These are phyloP conservation scores for Neomorphus geoffroyi DNA, from an alignment of 2,797 vertebrate species.

Conservation along the genomic window DNA sequence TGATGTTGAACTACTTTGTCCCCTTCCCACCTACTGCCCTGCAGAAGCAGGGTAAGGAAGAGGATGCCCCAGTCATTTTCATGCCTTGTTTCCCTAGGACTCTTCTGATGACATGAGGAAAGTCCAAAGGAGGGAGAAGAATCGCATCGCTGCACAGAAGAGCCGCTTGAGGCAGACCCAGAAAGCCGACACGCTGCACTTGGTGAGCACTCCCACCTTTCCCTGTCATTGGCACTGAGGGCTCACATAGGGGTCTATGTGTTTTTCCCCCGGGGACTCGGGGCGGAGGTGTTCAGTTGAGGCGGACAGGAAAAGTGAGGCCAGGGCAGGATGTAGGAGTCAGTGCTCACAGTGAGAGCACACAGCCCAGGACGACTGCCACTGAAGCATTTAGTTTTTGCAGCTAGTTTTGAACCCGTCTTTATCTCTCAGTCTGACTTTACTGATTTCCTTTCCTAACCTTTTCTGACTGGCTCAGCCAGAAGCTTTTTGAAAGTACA, in stretches of 20 bases:
- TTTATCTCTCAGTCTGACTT: background rate
- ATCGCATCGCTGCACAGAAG: conserved; percentile 96
- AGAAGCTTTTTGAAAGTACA: background rate
- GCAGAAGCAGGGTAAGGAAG: background rate
- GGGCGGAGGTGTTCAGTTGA: background rate
- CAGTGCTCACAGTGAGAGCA: accelerated
- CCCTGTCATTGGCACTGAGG: accelerated
- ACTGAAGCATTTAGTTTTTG: background rate
- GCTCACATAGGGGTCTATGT: accelerated
- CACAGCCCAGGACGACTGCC: background rate
- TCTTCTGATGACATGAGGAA: conserved; percentile 92
- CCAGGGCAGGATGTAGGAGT: background rate
- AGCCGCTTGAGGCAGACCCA: conserved; percentile 96
- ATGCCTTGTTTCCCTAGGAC: conserved; percentile 77
- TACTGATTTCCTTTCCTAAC: background rate
- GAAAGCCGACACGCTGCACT: conserved; percentile 94
- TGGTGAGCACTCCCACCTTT: conserved; percentile 82
- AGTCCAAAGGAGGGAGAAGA: conserved; percentile 95
- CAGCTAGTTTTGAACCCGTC: background rate
- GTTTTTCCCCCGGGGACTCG: background rate
- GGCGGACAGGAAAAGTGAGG: background rate
- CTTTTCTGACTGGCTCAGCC: background rate
- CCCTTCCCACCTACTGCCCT: background rate
- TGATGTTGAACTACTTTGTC: background rate
- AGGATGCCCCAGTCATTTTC: background rate